phyloP scores from a whole-genome alignment of 2,797 vertebrate genomes.

The Heterohyrax brucei region DNA sequence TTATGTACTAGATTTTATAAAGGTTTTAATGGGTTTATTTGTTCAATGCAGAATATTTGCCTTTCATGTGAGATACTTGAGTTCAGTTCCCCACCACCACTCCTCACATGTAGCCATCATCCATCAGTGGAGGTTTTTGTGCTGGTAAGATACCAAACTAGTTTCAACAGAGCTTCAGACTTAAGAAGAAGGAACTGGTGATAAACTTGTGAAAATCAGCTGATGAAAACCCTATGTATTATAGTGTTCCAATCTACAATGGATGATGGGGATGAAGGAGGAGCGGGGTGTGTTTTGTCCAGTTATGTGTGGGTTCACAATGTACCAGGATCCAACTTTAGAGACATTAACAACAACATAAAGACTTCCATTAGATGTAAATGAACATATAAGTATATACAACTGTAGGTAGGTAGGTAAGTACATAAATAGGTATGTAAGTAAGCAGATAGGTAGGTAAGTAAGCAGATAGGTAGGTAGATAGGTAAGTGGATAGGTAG shows the following conservation, averaged over 20 bases:
- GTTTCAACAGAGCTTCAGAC: too few species aligned
- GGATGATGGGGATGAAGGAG: not conserved
- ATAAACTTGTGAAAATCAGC: too few species aligned
- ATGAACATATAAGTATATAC: not conserved
- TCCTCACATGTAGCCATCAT: too few species aligned
- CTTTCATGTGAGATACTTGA: too few species aligned
- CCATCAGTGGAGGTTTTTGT: too few species aligned
- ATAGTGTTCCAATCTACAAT: too few species aligned
- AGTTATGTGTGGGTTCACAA: not conserved
- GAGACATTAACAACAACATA: not conserved
- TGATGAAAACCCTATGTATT: too few species aligned
- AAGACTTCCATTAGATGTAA: not conserved
- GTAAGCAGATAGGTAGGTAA: too few species aligned
- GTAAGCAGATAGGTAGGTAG: not conserved
- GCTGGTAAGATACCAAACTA: too few species aligned
- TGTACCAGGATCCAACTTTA: not conserved
- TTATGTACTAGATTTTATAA: not conserved
- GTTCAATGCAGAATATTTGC: too few species aligned
- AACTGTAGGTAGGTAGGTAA: not conserved
- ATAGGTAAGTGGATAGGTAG: not conserved
- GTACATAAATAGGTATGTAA: not conserved
- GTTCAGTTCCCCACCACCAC: too few species aligned
- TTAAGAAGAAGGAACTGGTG: too few species aligned
- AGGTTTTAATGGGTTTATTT: not conserved
- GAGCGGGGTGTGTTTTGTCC: not conserved